These are phyloP conservation scores for Columbina picui DNA, from an alignment of 2,113 vertebrate species.

Conservation along the genomic window DNA sequence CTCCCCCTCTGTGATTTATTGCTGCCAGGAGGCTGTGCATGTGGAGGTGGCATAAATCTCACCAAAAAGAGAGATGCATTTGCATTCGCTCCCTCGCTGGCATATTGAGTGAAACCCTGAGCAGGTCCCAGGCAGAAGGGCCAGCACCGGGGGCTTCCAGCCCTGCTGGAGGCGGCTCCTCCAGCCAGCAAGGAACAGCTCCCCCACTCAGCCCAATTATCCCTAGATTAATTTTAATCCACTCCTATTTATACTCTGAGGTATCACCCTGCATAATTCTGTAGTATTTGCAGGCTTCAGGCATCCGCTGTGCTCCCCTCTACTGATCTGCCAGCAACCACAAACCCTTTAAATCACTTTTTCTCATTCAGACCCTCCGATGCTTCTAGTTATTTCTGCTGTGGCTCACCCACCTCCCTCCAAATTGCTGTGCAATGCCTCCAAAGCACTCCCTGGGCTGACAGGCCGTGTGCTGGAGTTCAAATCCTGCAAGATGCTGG, in stretches of 20 bases:
- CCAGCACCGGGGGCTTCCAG: not conserved
- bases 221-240: not conserved
- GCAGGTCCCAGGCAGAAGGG: not conserved
- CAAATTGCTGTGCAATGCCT: not conserved
- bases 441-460: not conserved
- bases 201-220: not conserved
- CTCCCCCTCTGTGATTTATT: constrained; percentile 50
- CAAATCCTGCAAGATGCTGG: not conserved
- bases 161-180: not conserved
- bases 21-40: constrained; percentile 54
- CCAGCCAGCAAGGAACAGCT: not conserved
- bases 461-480: not conserved
- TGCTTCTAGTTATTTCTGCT: not conserved
- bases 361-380: not conserved
- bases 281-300: not conserved
- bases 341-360: not conserved
- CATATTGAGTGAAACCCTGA: constrained; percentile 6
- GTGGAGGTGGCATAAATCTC: constrained; percentile 69
- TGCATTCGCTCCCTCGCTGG: constrained; percentile 10
- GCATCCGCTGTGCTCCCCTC: not conserved
- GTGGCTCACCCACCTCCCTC: not conserved
- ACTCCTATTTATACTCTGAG: not conserved
- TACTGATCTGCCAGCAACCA: not conserved
- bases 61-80: constrained; percentile 59
- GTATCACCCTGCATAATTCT: not conserved